These are phyloP conservation scores for Otolemur crassicaudatus DNA, from an alignment of 2,797 vertebrate genomes.

Conservation along the genomic window DNA sequence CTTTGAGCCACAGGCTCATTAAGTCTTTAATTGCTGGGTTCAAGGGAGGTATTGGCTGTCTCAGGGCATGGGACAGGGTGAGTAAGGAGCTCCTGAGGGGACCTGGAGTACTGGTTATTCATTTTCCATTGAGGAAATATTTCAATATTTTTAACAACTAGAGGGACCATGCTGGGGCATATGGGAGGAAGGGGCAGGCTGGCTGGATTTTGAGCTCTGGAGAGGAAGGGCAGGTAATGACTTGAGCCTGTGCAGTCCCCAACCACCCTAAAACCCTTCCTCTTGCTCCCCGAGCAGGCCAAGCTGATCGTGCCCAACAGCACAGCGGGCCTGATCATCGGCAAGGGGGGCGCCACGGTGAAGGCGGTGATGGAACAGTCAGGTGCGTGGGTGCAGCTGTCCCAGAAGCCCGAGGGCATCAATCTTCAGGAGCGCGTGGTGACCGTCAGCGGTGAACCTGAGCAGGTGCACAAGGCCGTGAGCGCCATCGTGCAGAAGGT, in stretches of 20 bases:
- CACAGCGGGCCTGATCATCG: conserved; percentile 97
- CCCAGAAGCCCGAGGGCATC: conserved; percentile 97
- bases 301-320: conserved; percentile 98
- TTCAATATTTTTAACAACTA: neutral
- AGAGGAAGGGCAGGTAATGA: neutral
- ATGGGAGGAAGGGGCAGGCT: neutral
- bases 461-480: conserved; percentile 96
- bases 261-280: neutral
- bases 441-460: conserved; percentile 95
- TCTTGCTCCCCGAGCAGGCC: conserved; percentile 88
- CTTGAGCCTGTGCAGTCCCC: neutral
- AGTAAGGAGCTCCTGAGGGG: neutral
- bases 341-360: conserved; percentile 96
- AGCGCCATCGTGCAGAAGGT: conserved; percentile 98
- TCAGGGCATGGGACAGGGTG: neutral
- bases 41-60: neutral
- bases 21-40: neutral
- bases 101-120: neutral
- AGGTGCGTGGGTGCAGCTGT: conserved; percentile 97
- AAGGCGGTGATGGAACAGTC: conserved; percentile 98
- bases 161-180: neutral
- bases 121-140: neutral
- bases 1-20: neutral
- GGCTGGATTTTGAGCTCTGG: neutral
- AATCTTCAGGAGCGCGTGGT: conserved; percentile 97